phyloP scores from a whole-genome alignment of 37 sponge, comb jelly and placozoan species.

The Aplysina aerophoba region DNA sequence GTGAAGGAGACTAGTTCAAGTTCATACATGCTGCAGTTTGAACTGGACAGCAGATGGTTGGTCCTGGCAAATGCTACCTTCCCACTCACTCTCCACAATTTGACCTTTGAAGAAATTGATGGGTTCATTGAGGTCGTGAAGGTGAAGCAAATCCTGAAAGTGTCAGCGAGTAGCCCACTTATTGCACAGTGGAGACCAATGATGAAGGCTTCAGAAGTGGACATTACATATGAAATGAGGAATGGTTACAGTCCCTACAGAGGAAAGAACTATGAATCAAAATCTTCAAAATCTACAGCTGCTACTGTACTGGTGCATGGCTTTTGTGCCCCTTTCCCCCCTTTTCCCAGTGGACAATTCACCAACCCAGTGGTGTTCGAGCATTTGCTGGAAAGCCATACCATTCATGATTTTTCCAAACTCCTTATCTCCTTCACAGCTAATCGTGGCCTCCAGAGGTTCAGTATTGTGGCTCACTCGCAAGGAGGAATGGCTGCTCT shows the following conservation, averaged over 20 bases:
- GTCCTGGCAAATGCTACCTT: not conserved
- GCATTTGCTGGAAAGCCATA: not conserved
- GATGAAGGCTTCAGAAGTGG: not conserved
- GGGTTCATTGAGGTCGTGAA: not conserved
- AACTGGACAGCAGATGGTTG: constrained; percentile 26
- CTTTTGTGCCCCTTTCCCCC: not conserved
- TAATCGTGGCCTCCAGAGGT: not conserved
- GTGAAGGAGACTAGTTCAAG: not conserved
- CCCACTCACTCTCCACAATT: not conserved
- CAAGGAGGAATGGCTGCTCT: constrained; percentile 46
- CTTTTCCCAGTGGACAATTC: constrained; percentile 30
- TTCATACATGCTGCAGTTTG: constrained; percentile 2
- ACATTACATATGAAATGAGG: constrained; percentile 21
- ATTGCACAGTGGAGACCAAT: not conserved
- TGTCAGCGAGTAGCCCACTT: not conserved
- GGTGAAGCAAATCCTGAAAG: not conserved
- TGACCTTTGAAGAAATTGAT: not conserved
- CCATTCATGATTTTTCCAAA: constrained; percentile 22
- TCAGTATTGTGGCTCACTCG: constrained; percentile 47
- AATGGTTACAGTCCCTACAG: constrained; percentile 18
- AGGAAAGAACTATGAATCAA: not conserved
- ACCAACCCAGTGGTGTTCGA: not conserved
- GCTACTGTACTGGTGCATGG: constrained; percentile 38
- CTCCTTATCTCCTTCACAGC: constrained; percentile 5
- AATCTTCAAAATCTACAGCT: not conserved